Base-by-base conservation (phyloP, 2,797 vertebrate genomes). In the Denticeps clupeoides region DNA sequence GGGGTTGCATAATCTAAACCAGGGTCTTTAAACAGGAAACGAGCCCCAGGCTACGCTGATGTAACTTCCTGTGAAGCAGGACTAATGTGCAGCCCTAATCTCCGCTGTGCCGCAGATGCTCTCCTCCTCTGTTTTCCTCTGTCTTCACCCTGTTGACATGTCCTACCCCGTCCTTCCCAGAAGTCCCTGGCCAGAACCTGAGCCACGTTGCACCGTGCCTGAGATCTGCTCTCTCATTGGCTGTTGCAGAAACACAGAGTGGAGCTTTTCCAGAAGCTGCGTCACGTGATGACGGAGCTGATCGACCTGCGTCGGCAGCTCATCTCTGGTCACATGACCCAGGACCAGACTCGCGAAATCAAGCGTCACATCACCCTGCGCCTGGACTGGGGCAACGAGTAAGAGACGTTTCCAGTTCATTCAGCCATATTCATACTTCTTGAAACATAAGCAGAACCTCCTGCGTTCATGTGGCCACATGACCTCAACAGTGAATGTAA, bases 301-400 rank as follows among this genome's bases (percentile, higher is more conserved):
- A 91, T 97, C 67, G 95, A 99, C 81, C 83, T 99, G 37, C 89
- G 95, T 33, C 83, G 94, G 69, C 95, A 99, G 79, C 87, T 99
- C 69, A 90, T 97, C 41, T 94, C 93, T 57, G 93, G 93, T 61
- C 95, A 99, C 75, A 86, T 98, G 65, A 93, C 93, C 4, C 94
- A 98, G 79, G 95, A 99, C 68, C 95, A 99, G 81, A 85, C 90
- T 58, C 87, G 91, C 1, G 93, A 99, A 72, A 92, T 97, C 79
- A 99, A 98, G 72, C 87, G 94, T 18, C 95, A 97, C 71, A 86
- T 97, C 77, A 97, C 94, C 1, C 89, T 99, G 47, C 88, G 94
- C 47, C 84, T 99, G 48, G 94, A 99, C 82, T 99, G 94, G 94
- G 95, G 95, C 66, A 99, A 99, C 59, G 93, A 99, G 95, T 99